Conservation (phyloP, 2,888 invertebrate species). For the Tetragonula carbonaria region DNA sequence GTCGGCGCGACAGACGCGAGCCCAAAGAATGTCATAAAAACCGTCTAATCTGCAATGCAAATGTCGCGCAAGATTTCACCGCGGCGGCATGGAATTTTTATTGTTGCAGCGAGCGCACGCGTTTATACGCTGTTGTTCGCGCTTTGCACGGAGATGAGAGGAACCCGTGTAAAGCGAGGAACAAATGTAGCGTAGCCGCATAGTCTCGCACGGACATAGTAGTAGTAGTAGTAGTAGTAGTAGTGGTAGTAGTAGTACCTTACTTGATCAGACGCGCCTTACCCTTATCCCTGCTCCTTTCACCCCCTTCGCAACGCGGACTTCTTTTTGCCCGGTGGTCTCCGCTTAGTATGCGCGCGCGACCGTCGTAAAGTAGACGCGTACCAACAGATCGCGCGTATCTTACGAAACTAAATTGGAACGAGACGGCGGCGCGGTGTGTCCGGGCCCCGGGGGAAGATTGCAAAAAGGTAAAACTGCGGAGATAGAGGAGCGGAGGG, state of each 20-base stretch:
- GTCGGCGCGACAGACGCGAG: neutral
- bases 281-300: constrained; percentile 43
- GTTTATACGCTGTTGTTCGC: constrained; percentile 68
- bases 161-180: constrained; percentile 68
- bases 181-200: constrained; percentile 65
- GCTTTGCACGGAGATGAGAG: constrained; percentile 15
- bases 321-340: constrained; percentile 59
- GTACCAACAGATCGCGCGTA: constrained; percentile 72
- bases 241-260: constrained; percentile 54
- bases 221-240: constrained; percentile 41
- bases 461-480: constrained; percentile 38
- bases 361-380: constrained; percentile 71
- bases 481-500: constrained; percentile 29
- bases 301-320: constrained; percentile 26
- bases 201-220: constrained; percentile 58
- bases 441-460: constrained; percentile 13
- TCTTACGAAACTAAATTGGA: constrained; percentile 73
- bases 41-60: neutral
- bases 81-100: constrained; percentile 57
- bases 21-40: neutral
- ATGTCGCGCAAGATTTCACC: constrained; percentile 6
- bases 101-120: constrained; percentile 46
- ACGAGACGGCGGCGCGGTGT: constrained; percentile 57
- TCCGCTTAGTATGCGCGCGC: constrained; percentile 66
- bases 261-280: constrained; percentile 71